These are phyloP conservation scores for Gadopsis marmoratus DNA, from an alignment of 2,797 vertebrate species.

Conservation along the genomic window DNA sequence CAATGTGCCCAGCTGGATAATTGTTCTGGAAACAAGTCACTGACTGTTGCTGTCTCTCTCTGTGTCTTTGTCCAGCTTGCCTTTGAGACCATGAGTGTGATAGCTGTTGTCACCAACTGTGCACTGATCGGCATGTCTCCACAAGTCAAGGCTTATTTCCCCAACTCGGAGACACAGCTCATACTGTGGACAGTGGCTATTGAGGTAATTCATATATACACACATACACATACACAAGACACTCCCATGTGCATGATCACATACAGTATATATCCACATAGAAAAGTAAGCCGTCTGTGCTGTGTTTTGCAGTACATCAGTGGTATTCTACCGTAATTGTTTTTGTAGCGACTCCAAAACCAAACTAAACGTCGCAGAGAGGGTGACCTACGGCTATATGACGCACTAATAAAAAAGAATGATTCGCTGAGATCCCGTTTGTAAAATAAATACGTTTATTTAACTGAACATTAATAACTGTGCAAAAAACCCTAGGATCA, in stretches of 20 bases:
- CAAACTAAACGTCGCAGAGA: no score
- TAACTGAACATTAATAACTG: no score
- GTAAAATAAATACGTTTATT: no score
- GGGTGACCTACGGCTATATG: no score
- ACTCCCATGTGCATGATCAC: not conserved
- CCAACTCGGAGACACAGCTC: conserved; percentile 90
- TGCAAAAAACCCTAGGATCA: no score
- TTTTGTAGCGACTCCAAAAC: no score
- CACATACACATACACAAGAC: not conserved
- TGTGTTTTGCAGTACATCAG: not conserved
- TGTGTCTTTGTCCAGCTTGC: conserved; percentile 88
- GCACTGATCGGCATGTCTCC: conserved; percentile 95
- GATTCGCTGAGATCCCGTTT: no score
- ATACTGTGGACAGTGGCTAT: conserved; percentile 90
- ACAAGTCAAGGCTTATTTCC: conserved; percentile 91
- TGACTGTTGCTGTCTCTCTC: conserved; percentile 23
- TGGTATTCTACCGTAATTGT: not conserved
- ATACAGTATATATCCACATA: not conserved
- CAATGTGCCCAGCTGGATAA: not conserved
- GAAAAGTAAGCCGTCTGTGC: not conserved
- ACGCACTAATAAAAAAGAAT: no score
- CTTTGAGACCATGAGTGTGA: conserved; percentile 97
- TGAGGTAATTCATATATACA: conserved; percentile 85
- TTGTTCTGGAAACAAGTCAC: conserved; percentile 1
- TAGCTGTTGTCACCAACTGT: conserved; percentile 96